Evolutionary conservation across 2,888 invertebrate genomes (phyloP).

Genomic region (Hybos culiciformis): DNA sequence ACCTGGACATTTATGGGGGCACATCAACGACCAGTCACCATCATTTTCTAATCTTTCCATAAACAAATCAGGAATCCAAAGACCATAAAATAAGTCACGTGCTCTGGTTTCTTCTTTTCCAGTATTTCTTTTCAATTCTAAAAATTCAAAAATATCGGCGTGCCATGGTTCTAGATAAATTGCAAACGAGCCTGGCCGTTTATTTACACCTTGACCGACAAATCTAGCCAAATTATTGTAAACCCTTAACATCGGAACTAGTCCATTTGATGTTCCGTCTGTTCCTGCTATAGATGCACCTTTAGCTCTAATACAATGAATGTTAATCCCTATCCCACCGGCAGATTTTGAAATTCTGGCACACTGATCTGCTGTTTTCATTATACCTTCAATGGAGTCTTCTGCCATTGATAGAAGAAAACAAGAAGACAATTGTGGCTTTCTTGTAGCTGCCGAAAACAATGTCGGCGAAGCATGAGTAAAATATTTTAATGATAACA

Average conservation of each 20-base stretch:
- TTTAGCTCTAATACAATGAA: constrained; percentile 79
- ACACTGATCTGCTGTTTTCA: constrained; percentile 67
- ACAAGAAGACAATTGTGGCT: constrained; percentile 83
- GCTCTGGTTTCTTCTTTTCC: constrained; percentile 84
- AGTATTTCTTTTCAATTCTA: constrained; percentile 82
- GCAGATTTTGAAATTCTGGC: constrained; percentile 87
- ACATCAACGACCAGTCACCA: constrained; percentile 83
- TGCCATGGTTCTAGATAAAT: constrained; percentile 96
- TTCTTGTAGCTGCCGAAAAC: constrained; percentile 80
- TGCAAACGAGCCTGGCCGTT: constrained; percentile 88
- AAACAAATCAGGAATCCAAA: constrained; percentile 94
- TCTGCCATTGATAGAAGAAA: constrained; percentile 85
- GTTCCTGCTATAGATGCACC: constrained; percentile 82
- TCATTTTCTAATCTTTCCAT: constrained; percentile 77
- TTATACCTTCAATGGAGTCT: constrained; percentile 86
- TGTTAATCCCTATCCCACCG: constrained; percentile 86
- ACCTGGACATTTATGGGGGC: constrained; percentile 77
- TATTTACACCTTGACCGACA: constrained; percentile 90
- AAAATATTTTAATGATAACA: constrained; percentile 81
- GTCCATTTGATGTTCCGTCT: constrained; percentile 81
- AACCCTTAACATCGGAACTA: constrained; percentile 83
- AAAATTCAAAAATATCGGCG: constrained; percentile 80
- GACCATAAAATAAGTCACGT: constrained; percentile 80
- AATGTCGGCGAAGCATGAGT: constrained; percentile 92
- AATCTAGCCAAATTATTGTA: constrained; percentile 85